These are phyloP conservation scores for Drosophila pruinosa DNA, from an alignment of 1,140 invertebrate genomes.

Conservation along the genomic window DNA sequence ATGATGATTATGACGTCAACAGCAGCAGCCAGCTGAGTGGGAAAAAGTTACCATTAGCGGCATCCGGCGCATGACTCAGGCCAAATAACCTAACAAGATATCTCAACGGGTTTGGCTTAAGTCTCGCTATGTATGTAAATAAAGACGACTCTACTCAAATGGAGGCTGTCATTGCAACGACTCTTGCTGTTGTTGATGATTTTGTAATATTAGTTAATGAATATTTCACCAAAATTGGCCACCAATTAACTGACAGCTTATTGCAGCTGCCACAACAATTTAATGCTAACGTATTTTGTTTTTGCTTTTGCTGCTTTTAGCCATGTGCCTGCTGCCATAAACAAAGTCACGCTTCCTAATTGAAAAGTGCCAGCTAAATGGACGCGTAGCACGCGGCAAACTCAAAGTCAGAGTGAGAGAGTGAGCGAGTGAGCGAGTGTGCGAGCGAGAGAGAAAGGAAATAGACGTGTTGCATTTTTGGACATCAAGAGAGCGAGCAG, in stretches of 20 bases:
- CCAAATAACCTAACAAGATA: neutral
- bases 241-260: slow-evolving; percentile 37
- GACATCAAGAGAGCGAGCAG: slow-evolving; percentile 32
- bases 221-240: slow-evolving; percentile 27
- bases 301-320: slow-evolving; percentile 44
- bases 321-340: slow-evolving; percentile 76
- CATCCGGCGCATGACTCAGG: slow-evolving; percentile 33
- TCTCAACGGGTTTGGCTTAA: slow-evolving; percentile 9
- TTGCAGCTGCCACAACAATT: slow-evolving; percentile 32
- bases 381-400: slow-evolving; percentile 61
- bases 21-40: neutral
- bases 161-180: slow-evolving; percentile 8
- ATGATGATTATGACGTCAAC: slow-evolving; percentile 12
- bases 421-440: slow-evolving; percentile 19
- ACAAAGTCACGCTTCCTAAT: slow-evolving; percentile 69
- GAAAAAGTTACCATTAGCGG: slow-evolving; percentile 13
- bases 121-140: slow-evolving; percentile 14
- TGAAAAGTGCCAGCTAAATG: slow-evolving; percentile 68
- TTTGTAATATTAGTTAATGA: slow-evolving; percentile 47
- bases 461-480: slow-evolving; percentile 35
- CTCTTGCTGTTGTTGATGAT: slow-evolving; percentile 3
- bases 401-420: slow-evolving; percentile 39
- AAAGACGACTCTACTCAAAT: slow-evolving; percentile 1
- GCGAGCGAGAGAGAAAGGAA: slow-evolving; percentile 3
- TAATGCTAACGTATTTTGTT: slow-evolving; percentile 13